A percentile compares a stretch with the other conserved stretches of the same genome.
Conservation (phyloP, 2,888 invertebrate species). For the Nephrotoma guestfalica region DNA sequence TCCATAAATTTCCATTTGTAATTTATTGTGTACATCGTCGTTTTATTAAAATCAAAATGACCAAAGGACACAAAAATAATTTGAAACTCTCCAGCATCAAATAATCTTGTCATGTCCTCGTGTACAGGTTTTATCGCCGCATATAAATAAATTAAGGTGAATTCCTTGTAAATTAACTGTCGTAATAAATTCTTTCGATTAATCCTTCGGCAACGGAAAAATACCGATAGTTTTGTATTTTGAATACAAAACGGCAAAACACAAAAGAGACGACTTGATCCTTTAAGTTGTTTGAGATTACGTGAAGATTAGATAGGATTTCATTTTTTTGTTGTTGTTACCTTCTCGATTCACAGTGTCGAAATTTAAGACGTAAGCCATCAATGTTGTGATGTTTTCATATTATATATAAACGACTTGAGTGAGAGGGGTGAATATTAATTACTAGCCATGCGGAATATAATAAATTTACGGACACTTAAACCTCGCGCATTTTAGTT, state of each 20-base stretch:
- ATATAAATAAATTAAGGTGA: not conserved
- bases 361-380: not conserved
- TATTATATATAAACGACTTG: too few relatives aligned
- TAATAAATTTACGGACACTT: not conserved
- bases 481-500: not conserved
- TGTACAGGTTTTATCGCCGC: not conserved
- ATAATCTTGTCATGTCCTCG: not conserved
- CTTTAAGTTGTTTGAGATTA: not conserved
- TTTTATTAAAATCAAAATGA: not conserved
- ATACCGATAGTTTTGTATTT: not conserved
- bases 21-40: too few relatives aligned
- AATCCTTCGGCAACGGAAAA: not conserved
- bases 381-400: not conserved
- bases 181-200: not conserved
- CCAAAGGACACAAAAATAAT: not conserved
- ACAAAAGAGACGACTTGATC: not conserved
- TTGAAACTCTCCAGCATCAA: not conserved
- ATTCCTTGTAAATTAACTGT: not conserved
- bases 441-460: not conserved
- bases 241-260: not conserved
- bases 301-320: not conserved
- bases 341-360: not conserved
- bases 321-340: not conserved
- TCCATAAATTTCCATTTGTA: too few relatives aligned
- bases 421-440: not conserved